These are phyloP conservation scores for Mustelus asterias DNA, from an alignment of 2,113 vertebrate genomes.

Conservation along the genomic window DNA sequence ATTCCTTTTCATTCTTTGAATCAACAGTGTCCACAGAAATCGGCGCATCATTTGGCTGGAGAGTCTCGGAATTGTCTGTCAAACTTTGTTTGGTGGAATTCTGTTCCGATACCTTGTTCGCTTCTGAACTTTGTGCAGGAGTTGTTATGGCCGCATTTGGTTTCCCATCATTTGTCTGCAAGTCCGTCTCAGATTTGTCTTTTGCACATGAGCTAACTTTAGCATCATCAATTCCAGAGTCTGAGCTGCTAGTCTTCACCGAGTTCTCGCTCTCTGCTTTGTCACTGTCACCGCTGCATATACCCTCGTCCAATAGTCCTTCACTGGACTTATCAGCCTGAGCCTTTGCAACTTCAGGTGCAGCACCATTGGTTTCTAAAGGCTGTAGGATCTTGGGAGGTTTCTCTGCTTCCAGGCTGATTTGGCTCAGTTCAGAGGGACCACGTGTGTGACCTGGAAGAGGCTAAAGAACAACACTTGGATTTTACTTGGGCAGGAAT, in stretches of 20 bases:
- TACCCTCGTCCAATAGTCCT: constrained; percentile 45
- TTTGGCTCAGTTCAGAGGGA: constrained; percentile 63
- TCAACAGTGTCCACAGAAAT: not conserved
- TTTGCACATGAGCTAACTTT: constrained; percentile 47
- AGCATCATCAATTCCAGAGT: constrained; percentile 58
- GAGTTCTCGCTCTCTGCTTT: constrained; percentile 57
- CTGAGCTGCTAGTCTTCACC: constrained; percentile 51
- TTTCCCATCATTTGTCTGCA: not conserved
- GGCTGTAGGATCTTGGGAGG: constrained; percentile 32
- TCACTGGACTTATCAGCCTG: constrained; percentile 40
- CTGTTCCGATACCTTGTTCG: not conserved
- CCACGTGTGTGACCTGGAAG: constrained; percentile 55
- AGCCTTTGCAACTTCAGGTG: constrained; percentile 28
- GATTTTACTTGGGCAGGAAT: not conserved
- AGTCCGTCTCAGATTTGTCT: constrained; percentile 41
- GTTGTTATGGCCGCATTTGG: not conserved
- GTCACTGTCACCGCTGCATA: constrained; percentile 45
- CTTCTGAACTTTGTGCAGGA: not conserved
- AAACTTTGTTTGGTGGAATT: not conserved
- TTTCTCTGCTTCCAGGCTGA: constrained; percentile 64
- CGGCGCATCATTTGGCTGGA: not conserved
- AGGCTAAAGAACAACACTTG: constrained; percentile 51
- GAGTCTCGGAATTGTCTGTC: not conserved
- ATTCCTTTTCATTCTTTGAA: not conserved
- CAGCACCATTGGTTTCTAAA: constrained; percentile 43